Percentiles rank a stretch among this genome's conserved stretches.
These are phyloP conservation scores for Hybos culiciformis DNA, from an alignment of 2,888 invertebrate species.

Conservation along the genomic window DNA sequence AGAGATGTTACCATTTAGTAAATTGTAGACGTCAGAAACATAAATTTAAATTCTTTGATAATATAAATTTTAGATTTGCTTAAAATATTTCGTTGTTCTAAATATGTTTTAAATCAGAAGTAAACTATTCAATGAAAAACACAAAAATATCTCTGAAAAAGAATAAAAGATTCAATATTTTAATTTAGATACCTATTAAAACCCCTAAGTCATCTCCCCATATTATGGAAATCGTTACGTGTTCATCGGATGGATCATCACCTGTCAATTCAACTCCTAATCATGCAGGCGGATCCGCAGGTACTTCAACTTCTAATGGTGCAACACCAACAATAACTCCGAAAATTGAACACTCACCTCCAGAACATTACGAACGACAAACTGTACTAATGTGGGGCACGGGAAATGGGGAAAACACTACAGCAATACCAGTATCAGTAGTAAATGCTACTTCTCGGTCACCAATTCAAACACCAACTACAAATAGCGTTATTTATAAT, in stretches of 20 bases:
- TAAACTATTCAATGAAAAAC: too few species aligned
- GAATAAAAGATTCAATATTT: too few species aligned
- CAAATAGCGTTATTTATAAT: constrained; percentile 16
- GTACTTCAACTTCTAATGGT: constrained; percentile 2
- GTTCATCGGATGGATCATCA: constrained; percentile 35
- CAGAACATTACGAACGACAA: constrained; percentile 47
- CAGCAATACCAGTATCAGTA: constrained; percentile 14
- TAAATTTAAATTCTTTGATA: too few species aligned
- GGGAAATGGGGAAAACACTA: constrained; percentile 23
- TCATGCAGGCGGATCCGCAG: constrained; percentile 3
- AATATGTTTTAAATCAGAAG: too few species aligned
- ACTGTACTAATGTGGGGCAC: constrained; percentile 91
- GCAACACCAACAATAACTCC: constrained; percentile 21
- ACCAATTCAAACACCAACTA: constrained; percentile 29
- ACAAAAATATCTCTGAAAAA: too few species aligned
- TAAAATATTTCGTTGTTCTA: too few species aligned
- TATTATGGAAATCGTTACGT: constrained; percentile 35
- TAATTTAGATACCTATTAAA: constrained; percentile 29
- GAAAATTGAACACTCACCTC: constrained; percentile 29
- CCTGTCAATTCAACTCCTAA: constrained; percentile 22
- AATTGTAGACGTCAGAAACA: too few species aligned
- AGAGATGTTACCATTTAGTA: constrained; percentile 5
- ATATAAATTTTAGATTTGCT: too few species aligned
- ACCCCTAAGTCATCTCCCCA: constrained; percentile 36
- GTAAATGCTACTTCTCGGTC: constrained; percentile 27